Base-by-base conservation (phyloP, 2,888 invertebrate species). In the Tipula lateralis region DNA sequence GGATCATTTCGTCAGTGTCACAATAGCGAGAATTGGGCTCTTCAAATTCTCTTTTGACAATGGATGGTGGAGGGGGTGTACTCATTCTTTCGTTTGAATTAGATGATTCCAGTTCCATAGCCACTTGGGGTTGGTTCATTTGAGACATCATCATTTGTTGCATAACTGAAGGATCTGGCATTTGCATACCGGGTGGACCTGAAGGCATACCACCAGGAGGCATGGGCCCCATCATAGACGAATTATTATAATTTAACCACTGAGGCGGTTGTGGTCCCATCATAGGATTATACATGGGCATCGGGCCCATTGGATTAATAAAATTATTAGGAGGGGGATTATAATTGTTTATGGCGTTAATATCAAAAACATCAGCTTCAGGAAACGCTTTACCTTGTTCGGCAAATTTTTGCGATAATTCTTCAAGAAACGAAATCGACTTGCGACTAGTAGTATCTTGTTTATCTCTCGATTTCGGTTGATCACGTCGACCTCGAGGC, bases 361-460 rank as follows among this genome's bases (percentile, higher is more conserved):
- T 34, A 29, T 83, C 36, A 1, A 84, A 44, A 29, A 2, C 16
- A 6, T 84, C 84, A 1, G n/a, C 29, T 84, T 84, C 84, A 2
- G 84, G 84, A 84, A 84, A 84, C 7, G 84, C 9, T 84, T 84
- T 29, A 6, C 84, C 84, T 9, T 50, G 44, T 1, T 44, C 84
- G 7, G 84, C 84, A 29, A 84, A 84, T 44, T 44, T 84, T 84
- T 29, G 44, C 13, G 84, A 44, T 30, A 84, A 50, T 24, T 84
- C 84, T 50, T 84, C 84, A 5, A 84, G 30, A 84, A 84, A 84
- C n/a, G 83, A 83, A 2, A 83, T 34, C 34, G 32, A 16, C 19
- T 34, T 30, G 7, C 50, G 44, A 39, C 44, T 12, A 1, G 29
- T 29, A 5, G 2, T 0, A 19, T 82, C 82, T 6, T 2, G n/a